These are phyloP conservation scores for Sitobion miscanthi DNA, from an alignment of 1,140 invertebrate species.

Conservation along the genomic window DNA sequence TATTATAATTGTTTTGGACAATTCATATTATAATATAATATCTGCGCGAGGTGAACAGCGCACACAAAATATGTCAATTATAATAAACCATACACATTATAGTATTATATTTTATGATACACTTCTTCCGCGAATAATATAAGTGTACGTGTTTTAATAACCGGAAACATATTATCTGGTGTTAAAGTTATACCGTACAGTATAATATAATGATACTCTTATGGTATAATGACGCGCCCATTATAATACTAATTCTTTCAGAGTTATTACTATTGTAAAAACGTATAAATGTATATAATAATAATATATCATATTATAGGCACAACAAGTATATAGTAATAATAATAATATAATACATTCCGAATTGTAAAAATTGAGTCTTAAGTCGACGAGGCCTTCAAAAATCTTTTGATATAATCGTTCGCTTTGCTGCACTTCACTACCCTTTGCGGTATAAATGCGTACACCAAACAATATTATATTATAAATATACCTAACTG, in stretches of 20 bases:
- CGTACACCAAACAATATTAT: not conserved
- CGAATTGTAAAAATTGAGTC: not conserved
- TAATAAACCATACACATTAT: not conserved
- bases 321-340: too few species aligned
- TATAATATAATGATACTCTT: slow-evolving; percentile 11
- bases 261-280: not conserved
- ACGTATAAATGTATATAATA: not conserved
- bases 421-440: not conserved
- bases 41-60: slow-evolving; percentile 21
- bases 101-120: slow-evolving; percentile 7
- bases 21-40: not conserved
- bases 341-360: not conserved
- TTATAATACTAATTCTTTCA: not conserved
- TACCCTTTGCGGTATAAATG: not conserved
- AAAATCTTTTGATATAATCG: not conserved
- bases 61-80: slow-evolving; percentile 20
- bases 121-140: not conserved
- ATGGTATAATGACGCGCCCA: slow-evolving; percentile 2
- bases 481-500: not conserved
- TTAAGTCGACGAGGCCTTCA: not conserved
- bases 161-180: slow-evolving; percentile 41
- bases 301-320: not conserved
- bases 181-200: not conserved
- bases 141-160: slow-evolving; percentile 35
- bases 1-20: slow-evolving; percentile 23